Conservation (phyloP, 2,113 vertebrate genomes). For the Nycticebus coucang region DNA sequence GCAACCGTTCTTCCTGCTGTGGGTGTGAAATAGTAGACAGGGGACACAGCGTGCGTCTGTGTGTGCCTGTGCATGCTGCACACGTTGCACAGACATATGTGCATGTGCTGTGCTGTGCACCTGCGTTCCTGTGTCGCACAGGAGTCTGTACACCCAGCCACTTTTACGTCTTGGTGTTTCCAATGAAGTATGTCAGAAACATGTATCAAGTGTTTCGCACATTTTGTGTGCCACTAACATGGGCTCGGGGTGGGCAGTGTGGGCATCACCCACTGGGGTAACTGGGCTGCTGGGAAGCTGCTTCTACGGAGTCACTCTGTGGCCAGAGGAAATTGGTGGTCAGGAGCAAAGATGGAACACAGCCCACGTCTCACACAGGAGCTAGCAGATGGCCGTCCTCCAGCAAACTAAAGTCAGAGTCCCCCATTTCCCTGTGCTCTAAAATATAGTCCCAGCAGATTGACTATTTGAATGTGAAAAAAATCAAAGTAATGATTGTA, state of each 20-base stretch:
- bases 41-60: background rate
- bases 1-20: rapidly evolving
- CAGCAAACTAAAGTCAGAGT: background rate
- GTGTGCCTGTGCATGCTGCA: background rate
- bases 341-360: background rate
- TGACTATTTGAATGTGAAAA: rapidly evolving
- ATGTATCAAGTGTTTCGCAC: background rate
- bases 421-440: rapidly evolving
- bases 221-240: background rate
- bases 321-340: background rate
- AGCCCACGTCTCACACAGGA: background rate
- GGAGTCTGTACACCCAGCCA: too few relatives aligned
- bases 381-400: background rate
- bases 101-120: rapidly evolving
- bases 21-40: background rate
- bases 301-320: rapidly evolving
- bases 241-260: rapidly evolving
- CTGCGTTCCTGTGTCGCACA: too few relatives aligned
- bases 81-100: background rate
- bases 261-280: rapidly evolving
- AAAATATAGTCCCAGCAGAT: rapidly evolving
- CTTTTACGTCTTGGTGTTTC: background rate
- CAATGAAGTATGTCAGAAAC: rapidly evolving
- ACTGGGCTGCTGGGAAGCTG: background rate
- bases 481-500: rapidly evolving